Conservation (phyloP, 2,797 vertebrate genomes). For the Somateria mollissima region DNA sequence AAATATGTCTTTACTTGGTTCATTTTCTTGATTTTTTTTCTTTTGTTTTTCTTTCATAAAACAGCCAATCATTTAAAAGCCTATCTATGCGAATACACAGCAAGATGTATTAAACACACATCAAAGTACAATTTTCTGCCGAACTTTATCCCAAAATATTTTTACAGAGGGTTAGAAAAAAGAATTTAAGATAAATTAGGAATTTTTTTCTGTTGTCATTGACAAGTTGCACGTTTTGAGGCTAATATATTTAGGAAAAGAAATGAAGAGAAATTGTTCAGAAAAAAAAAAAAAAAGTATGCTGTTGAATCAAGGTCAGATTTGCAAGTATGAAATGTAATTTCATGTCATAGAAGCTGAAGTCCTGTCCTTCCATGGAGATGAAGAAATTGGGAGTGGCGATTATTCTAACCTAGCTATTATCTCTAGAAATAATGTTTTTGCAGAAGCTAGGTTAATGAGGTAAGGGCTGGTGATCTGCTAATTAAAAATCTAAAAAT, state of each 20-base stretch:
- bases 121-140: conserved; percentile 10
- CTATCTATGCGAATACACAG: neutral
- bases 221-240: neutral
- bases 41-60: neutral
- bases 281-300: neutral
- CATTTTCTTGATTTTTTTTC: neutral
- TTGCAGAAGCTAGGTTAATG: conserved; percentile 83
- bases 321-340: neutral
- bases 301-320: conserved; percentile 30
- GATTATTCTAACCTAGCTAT: conserved; percentile 74
- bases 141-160: neutral
- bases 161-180: conserved; percentile 4
- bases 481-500: conserved; percentile 94
- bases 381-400: conserved; percentile 32
- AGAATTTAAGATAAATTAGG: conserved; percentile 20
- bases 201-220: conserved; percentile 21
- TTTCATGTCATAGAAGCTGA: neutral
- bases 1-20: neutral
- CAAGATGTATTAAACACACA: conserved; percentile 29
- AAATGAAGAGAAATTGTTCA: neutral
- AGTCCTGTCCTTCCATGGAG: conserved; percentile 40
- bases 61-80: neutral
- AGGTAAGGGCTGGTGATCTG: conserved; percentile 82
- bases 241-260: conserved; percentile 20
- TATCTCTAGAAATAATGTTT: conserved; percentile 83